These are phyloP conservation scores for Coregonus clupeaformis DNA, from an alignment of 2,113 vertebrate species.

Conservation along the genomic window DNA sequence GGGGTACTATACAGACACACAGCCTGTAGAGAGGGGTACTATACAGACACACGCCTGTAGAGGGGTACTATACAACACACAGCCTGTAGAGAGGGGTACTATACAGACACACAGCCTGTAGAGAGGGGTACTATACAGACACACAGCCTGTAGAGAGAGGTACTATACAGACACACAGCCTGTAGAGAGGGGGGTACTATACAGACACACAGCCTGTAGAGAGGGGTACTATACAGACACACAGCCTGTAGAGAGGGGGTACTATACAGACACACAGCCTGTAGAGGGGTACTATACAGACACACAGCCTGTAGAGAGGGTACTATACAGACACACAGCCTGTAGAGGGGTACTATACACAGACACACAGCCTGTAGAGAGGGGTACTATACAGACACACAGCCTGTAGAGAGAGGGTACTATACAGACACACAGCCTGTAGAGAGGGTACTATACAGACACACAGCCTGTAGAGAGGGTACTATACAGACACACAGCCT, in stretches of 20 bases:
- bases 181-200: conserved; percentile 89
- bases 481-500: conserved; percentile 78
- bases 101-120: conserved; percentile 82
- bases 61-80: too few species aligned
- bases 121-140: conserved; percentile 85
- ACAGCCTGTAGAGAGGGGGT: conserved; percentile 92
- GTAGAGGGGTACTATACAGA: conserved; percentile 83
- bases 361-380: conserved; percentile 87
- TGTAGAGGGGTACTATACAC: conserved; percentile 83
- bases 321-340: conserved; percentile 79
- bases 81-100: conserved; percentile 90
- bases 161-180: conserved; percentile 79
- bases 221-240: conserved; percentile 84
- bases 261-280: conserved; percentile 78
- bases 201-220: conserved; percentile 84
- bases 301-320: conserved; percentile 89
- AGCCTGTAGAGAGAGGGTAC: conserved; percentile 91
- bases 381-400: conserved; percentile 84
- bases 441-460: conserved; percentile 85
- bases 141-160: conserved; percentile 90
- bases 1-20: conserved; percentile 84
- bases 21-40: conserved; percentile 90
- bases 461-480: conserved; percentile 89
- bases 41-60: too few species aligned
- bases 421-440: conserved; percentile 79